Evolutionary conservation across 2,113 vertebrate species (phyloP), one percentile per base, ranked within the genome.

Genomic region (Litocranius walleri): DNA sequence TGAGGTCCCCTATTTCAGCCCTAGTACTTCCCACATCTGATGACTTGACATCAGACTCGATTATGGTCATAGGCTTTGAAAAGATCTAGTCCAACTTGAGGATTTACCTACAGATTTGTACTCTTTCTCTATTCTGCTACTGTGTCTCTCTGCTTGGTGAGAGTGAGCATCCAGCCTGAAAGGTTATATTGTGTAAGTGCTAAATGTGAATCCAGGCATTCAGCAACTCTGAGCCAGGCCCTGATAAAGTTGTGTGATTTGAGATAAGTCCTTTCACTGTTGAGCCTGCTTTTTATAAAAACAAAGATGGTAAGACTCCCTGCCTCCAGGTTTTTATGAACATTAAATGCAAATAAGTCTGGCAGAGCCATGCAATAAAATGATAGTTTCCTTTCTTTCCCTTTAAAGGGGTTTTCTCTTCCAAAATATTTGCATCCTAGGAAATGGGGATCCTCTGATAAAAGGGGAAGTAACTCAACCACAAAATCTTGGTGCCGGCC

Each of bases 311-410:
- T 36, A 33, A 45, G 21, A 67, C 88, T n/a, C 61, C 36, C 59
- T 78, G 59, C 78, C 78, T 95, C 3, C 6, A 78, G 25, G 12
- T 29, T 81, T 94, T 62, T 88, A 83, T n/a, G 33, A 97, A 94
- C 50, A 67, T 59, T 71, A 64, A 52, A 93, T 96, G 89, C 67
- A 97, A 93, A 96, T 88, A 92, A 96, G 77, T 36, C 90, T 95
- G 81, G 48, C 8, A 56, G 30, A 81, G 48, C 29, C 52, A 61
- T 50, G 84, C 92, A 74, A 50, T 84, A 81, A 84, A 97, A 96
- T 16, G 23, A 74, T 15, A 83, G 23, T 56, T 90, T 85, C 59
- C 91, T 82, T 90, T 94, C 48, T 91, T 95, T 94, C 50, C 15
- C 57, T 83, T 97, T 88, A 81, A 95, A 96, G 30, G 16, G 1